Evolutionary conservation across 2,888 invertebrate genomes (phyloP).

Genomic region (Caenorhabditis sp.): DNA sequence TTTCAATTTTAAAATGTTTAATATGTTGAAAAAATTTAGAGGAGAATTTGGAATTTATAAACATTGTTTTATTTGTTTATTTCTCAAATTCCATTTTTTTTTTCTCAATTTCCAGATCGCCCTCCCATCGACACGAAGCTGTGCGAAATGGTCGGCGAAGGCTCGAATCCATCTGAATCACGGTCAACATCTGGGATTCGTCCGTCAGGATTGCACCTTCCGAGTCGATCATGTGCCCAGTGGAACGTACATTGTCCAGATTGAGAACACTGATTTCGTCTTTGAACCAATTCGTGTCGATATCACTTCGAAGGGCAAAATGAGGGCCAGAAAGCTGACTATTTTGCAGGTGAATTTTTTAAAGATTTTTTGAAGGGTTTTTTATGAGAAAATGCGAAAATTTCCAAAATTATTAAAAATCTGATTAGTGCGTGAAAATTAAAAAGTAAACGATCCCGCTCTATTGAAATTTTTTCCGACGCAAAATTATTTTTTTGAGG

Average conservation of each 20-base stretch:
- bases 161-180: slow-evolving; percentile 80
- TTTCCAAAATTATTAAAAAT: too few relatives aligned
- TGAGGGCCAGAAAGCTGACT: slow-evolving; percentile 94
- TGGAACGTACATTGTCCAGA: slow-evolving; percentile 93
- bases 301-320: slow-evolving; percentile 97
- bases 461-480: too few relatives aligned
- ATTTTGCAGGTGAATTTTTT: slow-evolving; percentile 90
- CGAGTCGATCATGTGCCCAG: slow-evolving; percentile 90
- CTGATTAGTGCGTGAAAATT: neutral
- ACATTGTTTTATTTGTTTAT: too few relatives aligned
- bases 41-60: too few relatives aligned
- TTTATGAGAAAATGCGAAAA: neutral
- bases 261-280: slow-evolving; percentile 91
- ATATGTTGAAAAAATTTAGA: too few relatives aligned
- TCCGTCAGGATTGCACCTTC: slow-evolving; percentile 93
- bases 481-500: too few relatives aligned
- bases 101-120: slow-evolving; percentile 64
- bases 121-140: slow-evolving; percentile 63
- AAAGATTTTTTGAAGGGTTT: too few relatives aligned
- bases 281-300: slow-evolving; percentile 97
- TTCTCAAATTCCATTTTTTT: too few relatives aligned
- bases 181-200: slow-evolving; percentile 77
- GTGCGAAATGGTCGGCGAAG: slow-evolving; percentile 74
- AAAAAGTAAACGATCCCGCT: neutral
- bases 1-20: too few relatives aligned